Evolutionary conservation across 1,140 invertebrate species (phyloP).

Genomic region (Nylanderia fulva): DNA sequence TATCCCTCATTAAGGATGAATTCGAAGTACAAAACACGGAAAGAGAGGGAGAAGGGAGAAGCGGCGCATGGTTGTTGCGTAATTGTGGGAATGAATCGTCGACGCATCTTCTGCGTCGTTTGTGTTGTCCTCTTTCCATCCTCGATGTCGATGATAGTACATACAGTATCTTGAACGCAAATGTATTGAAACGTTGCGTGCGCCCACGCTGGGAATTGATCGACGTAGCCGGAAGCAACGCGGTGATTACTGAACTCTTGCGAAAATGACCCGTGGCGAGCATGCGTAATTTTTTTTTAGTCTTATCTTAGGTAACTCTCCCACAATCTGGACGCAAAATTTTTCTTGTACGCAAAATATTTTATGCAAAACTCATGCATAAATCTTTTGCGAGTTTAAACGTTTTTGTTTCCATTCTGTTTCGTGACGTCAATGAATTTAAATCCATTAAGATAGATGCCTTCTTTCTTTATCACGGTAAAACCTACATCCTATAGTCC

Average conservation of each 20-base stretch:
- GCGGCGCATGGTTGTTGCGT: constrained; percentile 70
- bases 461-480: neutral
- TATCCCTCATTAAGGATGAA: constrained; percentile 82
- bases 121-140: constrained; percentile 47
- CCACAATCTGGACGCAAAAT: neutral
- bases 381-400: neutral
- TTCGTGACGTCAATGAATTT: neutral
- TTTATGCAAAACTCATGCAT: neutral
- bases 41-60: neutral
- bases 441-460: neutral
- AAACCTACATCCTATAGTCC: neutral
- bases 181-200: constrained; percentile 76
- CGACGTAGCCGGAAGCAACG: constrained; percentile 51
- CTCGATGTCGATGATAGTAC: constrained; percentile 39
- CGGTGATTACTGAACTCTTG: constrained; percentile 16
- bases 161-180: constrained; percentile 39
- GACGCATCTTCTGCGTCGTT: constrained; percentile 69
- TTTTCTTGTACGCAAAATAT: neutral
- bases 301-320: neutral
- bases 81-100: constrained; percentile 82
- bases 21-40: constrained; percentile 74
- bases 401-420: neutral
- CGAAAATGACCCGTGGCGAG: constrained; percentile 23
- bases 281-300: neutral
- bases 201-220: constrained; percentile 78